Conservation (phyloP, 2,797 vertebrate genomes). For the Epinephelus coioides region DNA sequence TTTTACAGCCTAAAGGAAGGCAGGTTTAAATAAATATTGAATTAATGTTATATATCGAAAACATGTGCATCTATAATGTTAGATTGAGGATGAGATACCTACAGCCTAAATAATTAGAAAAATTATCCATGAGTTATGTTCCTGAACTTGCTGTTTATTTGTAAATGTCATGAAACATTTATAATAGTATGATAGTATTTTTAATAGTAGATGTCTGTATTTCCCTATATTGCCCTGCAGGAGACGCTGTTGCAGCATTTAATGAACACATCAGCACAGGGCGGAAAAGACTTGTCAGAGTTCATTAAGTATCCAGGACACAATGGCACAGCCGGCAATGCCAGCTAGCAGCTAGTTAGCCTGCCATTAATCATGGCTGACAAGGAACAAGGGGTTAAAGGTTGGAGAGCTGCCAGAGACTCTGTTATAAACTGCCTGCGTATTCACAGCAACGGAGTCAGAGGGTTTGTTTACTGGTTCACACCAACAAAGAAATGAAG, state of each 20-base stretch:
- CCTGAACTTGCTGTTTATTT: too few species aligned
- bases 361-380: slow-evolving; percentile 82
- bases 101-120: too few species aligned
- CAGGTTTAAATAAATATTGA: too few species aligned
- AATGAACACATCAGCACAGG: slow-evolving; percentile 49
- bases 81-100: too few species aligned
- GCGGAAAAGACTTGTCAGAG: slow-evolving; percentile 85
- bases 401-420: slow-evolving; percentile 68
- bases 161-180: neutral
- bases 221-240: slow-evolving; percentile 32
- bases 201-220: neutral
- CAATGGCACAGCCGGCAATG: slow-evolving; percentile 63
- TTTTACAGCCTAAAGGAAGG: too few species aligned
- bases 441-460: slow-evolving; percentile 12
- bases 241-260: slow-evolving; percentile 68
- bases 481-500: too few species aligned
- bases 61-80: too few species aligned
- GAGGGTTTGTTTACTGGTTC: slow-evolving; percentile 26
- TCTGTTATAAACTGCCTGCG: slow-evolving; percentile 51
- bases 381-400: slow-evolving; percentile 72
- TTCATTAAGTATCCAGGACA: slow-evolving; percentile 73
- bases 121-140: too few species aligned
- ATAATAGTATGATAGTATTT: too few species aligned
- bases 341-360: slow-evolving; percentile 65
- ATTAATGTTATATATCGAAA: too few species aligned